These are phyloP conservation scores for Orthonyx spaldingii DNA, from an alignment of 2,113 vertebrate genomes.

Conservation along the genomic window DNA sequence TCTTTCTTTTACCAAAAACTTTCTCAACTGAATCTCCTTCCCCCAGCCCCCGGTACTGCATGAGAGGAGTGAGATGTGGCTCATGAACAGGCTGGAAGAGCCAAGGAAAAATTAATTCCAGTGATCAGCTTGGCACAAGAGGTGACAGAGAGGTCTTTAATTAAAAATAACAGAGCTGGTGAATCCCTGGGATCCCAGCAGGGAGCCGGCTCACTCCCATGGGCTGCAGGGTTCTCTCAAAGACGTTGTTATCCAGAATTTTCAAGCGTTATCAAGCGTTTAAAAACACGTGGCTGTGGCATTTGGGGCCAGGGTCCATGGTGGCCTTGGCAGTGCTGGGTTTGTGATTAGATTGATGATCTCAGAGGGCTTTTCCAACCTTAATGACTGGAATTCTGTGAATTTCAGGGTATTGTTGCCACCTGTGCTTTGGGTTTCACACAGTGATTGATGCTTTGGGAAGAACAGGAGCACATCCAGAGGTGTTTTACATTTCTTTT, in stretches of 20 bases:
- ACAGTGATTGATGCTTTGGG: background rate
- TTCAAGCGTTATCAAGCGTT: too few species aligned
- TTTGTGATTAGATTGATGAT: background rate
- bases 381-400: fast-evolving
- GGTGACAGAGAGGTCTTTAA: background rate
- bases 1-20: background rate
- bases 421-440: background rate
- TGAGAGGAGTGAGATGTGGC: background rate
- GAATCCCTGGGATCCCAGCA: background rate
- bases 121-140: background rate
- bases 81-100: background rate
- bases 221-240: background rate
- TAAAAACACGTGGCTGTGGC: background rate
- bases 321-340: background rate
- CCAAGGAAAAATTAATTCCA: background rate
- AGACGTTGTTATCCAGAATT: background rate
- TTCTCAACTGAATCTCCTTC: background rate
- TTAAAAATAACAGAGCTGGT: background rate
- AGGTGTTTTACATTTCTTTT: fast-evolving
- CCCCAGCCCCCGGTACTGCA: fast-evolving
- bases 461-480: background rate
- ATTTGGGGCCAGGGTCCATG: background rate
- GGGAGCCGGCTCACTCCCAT: background rate
- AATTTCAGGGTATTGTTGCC: background rate
- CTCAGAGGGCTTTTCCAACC: background rate